Percentiles rank a stretch among this genome's conserved stretches.
phyloP scores from a whole-genome alignment of 2,888 invertebrate genomes.

The Phrixothrix hirtus region DNA sequence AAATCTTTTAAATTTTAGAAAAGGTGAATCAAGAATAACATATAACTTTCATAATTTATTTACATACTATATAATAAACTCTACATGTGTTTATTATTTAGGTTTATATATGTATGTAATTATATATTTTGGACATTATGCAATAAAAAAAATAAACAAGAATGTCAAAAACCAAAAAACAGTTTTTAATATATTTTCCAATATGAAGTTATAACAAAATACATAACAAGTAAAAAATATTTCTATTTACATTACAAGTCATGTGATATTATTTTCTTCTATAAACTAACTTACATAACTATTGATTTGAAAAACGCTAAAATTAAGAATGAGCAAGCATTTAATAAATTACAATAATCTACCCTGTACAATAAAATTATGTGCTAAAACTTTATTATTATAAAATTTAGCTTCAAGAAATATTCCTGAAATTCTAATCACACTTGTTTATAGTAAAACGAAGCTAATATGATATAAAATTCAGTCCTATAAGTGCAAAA shows the following conservation, averaged over 20 bases:
- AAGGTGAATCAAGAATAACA: too few relatives aligned
- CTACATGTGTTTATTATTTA: too few relatives aligned
- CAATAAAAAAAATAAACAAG: background rate
- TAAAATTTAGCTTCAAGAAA: background rate
- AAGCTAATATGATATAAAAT: constrained; percentile 13
- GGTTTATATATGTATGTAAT: background rate
- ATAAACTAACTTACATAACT: background rate
- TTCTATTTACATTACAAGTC: constrained; percentile 39
- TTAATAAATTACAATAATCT: background rate
- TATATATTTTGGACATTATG: background rate
- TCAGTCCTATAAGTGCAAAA: constrained; percentile 24
- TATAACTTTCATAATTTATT: background rate
- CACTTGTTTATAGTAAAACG: background rate
- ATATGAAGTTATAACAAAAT: constrained; percentile 43
- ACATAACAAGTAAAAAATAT: constrained; percentile 45
- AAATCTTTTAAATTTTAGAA: too few relatives aligned
- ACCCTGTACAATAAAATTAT: background rate
- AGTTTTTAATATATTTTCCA: constrained; percentile 42
- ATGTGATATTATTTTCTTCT: constrained; percentile 5
- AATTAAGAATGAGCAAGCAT: background rate
- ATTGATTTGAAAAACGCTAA: background rate
- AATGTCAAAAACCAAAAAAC: constrained; percentile 10
- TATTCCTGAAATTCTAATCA: background rate
- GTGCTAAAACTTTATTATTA: background rate
- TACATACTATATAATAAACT: background rate